Conservation (phyloP, 2,113 vertebrate genomes). For the Percopsis transmontana region DNA sequence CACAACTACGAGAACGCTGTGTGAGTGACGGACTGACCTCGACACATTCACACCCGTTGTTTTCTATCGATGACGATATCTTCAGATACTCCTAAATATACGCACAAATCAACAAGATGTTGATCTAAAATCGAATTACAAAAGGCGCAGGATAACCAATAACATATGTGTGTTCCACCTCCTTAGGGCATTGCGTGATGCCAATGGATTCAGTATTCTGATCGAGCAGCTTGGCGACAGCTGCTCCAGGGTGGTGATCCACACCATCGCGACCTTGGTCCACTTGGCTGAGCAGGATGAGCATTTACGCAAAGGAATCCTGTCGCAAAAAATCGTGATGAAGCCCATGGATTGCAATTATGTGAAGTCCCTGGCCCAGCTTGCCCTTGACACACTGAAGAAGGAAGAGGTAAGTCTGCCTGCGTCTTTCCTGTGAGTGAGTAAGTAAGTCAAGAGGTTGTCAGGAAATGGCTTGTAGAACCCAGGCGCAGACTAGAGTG, state of each 20-base stretch:
- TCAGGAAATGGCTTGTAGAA: too few relatives aligned
- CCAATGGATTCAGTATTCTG: constrained; percentile 76
- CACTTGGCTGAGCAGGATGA: constrained; percentile 86
- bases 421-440: neutral
- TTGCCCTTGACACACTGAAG: constrained; percentile 78
- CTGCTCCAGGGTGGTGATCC: constrained; percentile 70
- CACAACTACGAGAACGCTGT: constrained; percentile 70
- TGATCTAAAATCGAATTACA: too few relatives aligned
- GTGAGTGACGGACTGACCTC: constrained; percentile 80
- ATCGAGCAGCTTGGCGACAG: constrained; percentile 73
- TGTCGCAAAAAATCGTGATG: constrained; percentile 65
- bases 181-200: constrained; percentile 81
- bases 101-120: too few relatives aligned
- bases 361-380: constrained; percentile 74
- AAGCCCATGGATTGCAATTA: constrained; percentile 71
- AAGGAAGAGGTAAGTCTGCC: constrained; percentile 79
- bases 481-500: too few relatives aligned
- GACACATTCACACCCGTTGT: neutral
- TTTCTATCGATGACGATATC: too few relatives aligned
- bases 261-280: constrained; percentile 76
- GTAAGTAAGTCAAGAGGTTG: too few relatives aligned
- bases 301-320: constrained; percentile 75
- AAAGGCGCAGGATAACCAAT: too few relatives aligned
- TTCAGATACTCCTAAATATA: too few relatives aligned
- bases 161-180: constrained; percentile 15